Evolutionary conservation across 2,797 vertebrate species (phyloP).

Genomic region (Sitta carolinensis): DNA sequence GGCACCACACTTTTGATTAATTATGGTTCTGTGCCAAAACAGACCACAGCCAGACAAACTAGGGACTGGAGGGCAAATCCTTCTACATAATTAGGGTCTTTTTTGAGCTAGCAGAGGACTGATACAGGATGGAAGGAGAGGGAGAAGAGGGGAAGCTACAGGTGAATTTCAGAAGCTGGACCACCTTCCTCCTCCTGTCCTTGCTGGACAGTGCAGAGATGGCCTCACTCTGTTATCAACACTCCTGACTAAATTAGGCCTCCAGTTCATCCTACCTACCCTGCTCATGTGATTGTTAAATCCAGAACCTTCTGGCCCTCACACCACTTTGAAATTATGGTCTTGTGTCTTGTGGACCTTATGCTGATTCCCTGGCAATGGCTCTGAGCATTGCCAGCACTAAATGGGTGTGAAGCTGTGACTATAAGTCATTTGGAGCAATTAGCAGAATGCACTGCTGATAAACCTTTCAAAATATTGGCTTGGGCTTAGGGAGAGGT

Average conservation of each 20-base stretch:
- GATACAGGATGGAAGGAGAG: not conserved
- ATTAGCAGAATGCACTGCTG: not conserved
- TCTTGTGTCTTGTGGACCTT: not conserved
- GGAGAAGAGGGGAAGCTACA: not conserved
- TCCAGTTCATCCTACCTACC: not conserved
- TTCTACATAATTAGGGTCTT: rapidly evolving
- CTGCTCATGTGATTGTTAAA: not conserved
- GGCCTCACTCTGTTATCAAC: not conserved
- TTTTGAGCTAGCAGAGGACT: not conserved
- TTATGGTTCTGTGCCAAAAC: not conserved
- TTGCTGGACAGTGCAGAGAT: not conserved
- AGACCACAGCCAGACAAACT: not conserved
- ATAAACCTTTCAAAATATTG: not conserved
- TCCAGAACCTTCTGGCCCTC: not conserved
- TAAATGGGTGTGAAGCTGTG: not conserved
- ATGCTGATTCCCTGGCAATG: not conserved
- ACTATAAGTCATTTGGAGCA: not conserved
- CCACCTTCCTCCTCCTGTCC: not conserved
- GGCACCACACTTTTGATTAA: not conserved
- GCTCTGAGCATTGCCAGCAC: not conserved
- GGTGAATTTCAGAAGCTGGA: not conserved
- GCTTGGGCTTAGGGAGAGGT: not conserved
- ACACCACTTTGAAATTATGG: not conserved
- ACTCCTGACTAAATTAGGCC: not conserved
- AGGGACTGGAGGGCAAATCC: not conserved